Percentiles rank a stretch among this genome's conserved stretches.
Evolutionary conservation across 1,140 invertebrate species (phyloP).

Genomic region (Dendroctonus ponderosae): DNA sequence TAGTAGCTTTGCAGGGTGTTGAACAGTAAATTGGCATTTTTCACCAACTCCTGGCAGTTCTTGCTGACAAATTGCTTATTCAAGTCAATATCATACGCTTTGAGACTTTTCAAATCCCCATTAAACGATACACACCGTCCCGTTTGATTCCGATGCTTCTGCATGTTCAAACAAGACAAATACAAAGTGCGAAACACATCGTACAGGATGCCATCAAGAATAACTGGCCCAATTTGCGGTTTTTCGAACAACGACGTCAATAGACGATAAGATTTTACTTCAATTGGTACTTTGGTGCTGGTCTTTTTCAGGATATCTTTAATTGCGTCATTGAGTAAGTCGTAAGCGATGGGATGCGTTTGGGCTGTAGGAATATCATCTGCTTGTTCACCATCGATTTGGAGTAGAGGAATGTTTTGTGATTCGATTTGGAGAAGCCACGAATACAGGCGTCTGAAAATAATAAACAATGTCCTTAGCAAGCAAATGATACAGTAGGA

Average conservation of each 20-base stretch:
- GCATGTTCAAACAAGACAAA: constrained; percentile 47
- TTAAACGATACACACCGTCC: constrained; percentile 49
- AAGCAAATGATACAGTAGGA: not conserved
- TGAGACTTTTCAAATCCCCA: constrained; percentile 48
- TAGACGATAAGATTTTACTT: constrained; percentile 80
- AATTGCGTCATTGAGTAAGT: constrained; percentile 65
- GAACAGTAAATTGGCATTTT: constrained; percentile 84
- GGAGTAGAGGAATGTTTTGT: constrained; percentile 54
- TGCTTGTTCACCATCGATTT: constrained; percentile 50
- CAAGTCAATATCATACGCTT: constrained; percentile 42
- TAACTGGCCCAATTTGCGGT: constrained; percentile 81
- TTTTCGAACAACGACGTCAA: constrained; percentile 87
- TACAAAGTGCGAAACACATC: constrained; percentile 74
- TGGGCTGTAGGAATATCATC: constrained; percentile 46
- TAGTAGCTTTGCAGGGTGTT: constrained; percentile 81
- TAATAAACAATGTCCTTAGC: not conserved
- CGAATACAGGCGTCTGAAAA: constrained; percentile 70
- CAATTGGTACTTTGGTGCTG: constrained; percentile 59
- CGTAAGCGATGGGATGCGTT: constrained; percentile 58
- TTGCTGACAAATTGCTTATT: constrained; percentile 46
- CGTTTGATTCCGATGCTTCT: constrained; percentile 43
- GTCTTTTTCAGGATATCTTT: constrained; percentile 62
- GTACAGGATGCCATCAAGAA: constrained; percentile 81
- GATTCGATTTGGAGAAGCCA: constrained; percentile 80
- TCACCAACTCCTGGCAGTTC: constrained; percentile 63